Percentiles rank a stretch among this genome's conserved stretches.
Conservation (phyloP, 2,888 invertebrate species). For the Ophraella communa region DNA sequence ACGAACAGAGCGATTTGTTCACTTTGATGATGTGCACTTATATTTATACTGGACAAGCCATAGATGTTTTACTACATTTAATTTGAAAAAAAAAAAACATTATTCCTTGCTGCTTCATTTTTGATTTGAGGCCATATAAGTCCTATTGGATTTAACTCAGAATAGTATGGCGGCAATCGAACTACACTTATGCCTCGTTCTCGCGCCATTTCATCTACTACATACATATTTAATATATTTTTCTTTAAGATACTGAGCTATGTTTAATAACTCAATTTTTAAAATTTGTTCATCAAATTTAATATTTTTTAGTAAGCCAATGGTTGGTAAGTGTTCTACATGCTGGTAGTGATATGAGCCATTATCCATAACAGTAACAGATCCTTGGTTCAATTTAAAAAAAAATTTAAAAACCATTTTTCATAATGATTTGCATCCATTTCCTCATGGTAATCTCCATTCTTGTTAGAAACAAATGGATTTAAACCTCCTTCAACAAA, state of each 20-base stretch:
- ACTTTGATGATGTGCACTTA: no score
- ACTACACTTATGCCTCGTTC: background rate
- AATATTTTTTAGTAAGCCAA: no score
- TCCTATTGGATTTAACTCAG: background rate
- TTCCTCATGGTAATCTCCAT: background rate
- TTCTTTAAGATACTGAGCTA: no score
- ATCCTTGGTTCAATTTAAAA: no score
- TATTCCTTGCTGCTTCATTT: background rate
- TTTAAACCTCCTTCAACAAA: slow-evolving; percentile 1
- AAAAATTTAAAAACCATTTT: background rate
- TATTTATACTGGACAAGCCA: no score
- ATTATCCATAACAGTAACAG: no score
- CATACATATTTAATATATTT: background rate
- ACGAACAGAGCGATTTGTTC: no score
- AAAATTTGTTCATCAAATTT: no score
- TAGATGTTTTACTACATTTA: no score
- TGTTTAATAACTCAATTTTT: no score
- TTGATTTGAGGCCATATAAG: background rate
- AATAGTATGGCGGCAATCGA: background rate
- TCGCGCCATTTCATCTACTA: background rate
- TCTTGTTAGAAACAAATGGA: background rate
- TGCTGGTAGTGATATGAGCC: no score
- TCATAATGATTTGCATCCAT: background rate
- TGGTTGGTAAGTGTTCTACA: no score
- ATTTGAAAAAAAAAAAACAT: background rate